A percentile compares a stretch with the other conserved stretches of the same genome.
Evolutionary conservation across 2,797 vertebrate genomes (phyloP).

Genomic region (Manis javanica): DNA sequence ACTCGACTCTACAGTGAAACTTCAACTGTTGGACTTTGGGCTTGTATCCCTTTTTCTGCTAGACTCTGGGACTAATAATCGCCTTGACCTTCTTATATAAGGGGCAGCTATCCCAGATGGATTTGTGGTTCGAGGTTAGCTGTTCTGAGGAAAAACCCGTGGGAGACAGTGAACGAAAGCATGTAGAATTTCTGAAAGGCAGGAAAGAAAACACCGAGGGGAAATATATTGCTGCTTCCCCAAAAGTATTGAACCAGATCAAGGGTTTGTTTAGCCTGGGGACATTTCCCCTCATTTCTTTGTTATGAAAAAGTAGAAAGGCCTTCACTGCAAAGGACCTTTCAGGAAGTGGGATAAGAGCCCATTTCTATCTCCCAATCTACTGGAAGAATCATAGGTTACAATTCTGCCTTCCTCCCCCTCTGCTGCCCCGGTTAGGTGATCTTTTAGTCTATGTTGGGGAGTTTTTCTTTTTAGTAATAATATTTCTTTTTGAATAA

Average conservation of each 20-base stretch:
- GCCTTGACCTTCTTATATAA: slow-evolving; percentile 37
- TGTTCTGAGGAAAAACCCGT: background rate
- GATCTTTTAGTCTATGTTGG: background rate
- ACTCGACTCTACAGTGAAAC: background rate
- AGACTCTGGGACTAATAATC: background rate
- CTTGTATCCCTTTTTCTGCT: slow-evolving; percentile 40
- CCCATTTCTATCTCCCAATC: slow-evolving; percentile 51
- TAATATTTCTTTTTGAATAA: background rate
- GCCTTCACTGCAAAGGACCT: background rate
- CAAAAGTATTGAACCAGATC: background rate
- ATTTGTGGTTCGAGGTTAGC: background rate
- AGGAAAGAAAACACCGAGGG: slow-evolving; percentile 33
- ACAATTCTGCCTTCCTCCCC: background rate
- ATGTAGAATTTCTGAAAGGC: background rate
- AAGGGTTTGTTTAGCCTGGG: slow-evolving; percentile 37
- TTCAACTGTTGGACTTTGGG: background rate
- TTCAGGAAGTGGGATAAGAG: slow-evolving; percentile 35
- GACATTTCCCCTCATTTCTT: slow-evolving; percentile 45
- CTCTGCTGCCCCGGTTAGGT: background rate
- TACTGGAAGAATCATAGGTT: background rate
- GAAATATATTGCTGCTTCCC: background rate
- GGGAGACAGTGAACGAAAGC: slow-evolving; percentile 50
- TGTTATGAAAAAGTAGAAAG: slow-evolving; percentile 53
- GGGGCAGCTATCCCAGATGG: background rate
- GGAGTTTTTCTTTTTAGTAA: background rate